Evolutionary conservation across 2,113 vertebrate genomes (phyloP), one percentile per base, ranked within the genome.

Genomic region (Cariama cristata): DNA sequence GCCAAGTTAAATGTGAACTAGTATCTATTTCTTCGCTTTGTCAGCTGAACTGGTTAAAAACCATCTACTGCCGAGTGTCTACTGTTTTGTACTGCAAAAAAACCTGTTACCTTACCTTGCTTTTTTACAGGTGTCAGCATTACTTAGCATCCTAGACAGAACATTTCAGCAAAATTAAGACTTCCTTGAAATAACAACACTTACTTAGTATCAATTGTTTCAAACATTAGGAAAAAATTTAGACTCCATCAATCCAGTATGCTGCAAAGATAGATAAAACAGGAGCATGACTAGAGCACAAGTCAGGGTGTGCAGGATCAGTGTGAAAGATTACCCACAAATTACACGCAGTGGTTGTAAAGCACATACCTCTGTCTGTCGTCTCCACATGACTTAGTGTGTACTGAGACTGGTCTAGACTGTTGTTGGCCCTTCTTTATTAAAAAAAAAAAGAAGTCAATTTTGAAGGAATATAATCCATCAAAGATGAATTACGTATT

Each of bases 381-480:
- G 52, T 98, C 98, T 88, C 93, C 91, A 86, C 92, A 33, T 22
- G 95, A 95, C 73, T 98, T 97, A 91, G 97, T 63, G 52, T 98
- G 96, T 52, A 97, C 83, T 66, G 99, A 97, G 72, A 98, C 44
- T 26, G 99, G 98, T 85, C 97, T 98, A 69, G 98, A 98, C 94
- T 99, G 98, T 89, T 97, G 98, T 88, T 99, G 99, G 47, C 98
- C 98, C 93, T 97, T 98, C 99, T 99, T 93, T 93, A 95, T 95
- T 93, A 50, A 66, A 40, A 76, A 47, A 67, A 38, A 53, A 56
- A 88, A 91, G 94, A 76, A 8, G 11, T 73, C 40, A 60, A n/a
- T 67, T 77, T 86, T 1, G 6, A 18, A 15, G 52, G 26, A 89
- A 63, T 59, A 68, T 22, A 89, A 53, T 90, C 24, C 6, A 40